Evolutionary conservation across 2,888 invertebrate species (phyloP).

Genomic region (Nysson spinosus): DNA sequence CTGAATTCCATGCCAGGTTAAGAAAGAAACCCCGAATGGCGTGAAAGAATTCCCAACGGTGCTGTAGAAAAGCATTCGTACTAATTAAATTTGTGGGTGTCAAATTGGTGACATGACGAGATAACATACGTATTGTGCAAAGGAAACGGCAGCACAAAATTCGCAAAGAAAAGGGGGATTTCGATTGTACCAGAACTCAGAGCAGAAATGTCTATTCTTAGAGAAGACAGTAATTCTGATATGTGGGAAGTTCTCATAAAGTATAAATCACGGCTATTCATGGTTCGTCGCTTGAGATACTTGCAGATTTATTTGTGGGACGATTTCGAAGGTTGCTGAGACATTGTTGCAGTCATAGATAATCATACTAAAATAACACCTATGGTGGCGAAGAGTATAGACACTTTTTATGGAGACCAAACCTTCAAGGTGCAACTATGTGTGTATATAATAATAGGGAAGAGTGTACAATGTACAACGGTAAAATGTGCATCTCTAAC

Average conservation of each 20-base stretch:
- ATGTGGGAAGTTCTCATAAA: conserved; percentile 10
- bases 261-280: conserved; percentile 4
- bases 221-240: not conserved
- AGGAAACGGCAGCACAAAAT: not conserved
- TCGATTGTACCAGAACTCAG: not conserved
- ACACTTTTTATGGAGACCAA: too few species aligned
- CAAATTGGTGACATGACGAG: conserved; percentile 20
- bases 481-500: too few species aligned
- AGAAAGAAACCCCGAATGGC: conserved; percentile 18
- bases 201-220: not conserved
- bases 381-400: not conserved
- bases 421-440: too few species aligned
- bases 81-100: conserved; percentile 42
- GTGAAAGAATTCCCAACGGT: conserved; percentile 10
- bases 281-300: not conserved
- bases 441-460: too few species aligned
- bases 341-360: not conserved
- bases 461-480: too few species aligned
- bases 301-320: not conserved
- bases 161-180: not conserved
- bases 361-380: not conserved
- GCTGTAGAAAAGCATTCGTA: conserved; percentile 18
- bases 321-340: not conserved
- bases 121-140: not conserved
- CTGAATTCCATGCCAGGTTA: conserved; percentile 21